Evolutionary conservation across 2,888 invertebrate species (phyloP).

Genomic region (Lasioglossum lativentre): DNA sequence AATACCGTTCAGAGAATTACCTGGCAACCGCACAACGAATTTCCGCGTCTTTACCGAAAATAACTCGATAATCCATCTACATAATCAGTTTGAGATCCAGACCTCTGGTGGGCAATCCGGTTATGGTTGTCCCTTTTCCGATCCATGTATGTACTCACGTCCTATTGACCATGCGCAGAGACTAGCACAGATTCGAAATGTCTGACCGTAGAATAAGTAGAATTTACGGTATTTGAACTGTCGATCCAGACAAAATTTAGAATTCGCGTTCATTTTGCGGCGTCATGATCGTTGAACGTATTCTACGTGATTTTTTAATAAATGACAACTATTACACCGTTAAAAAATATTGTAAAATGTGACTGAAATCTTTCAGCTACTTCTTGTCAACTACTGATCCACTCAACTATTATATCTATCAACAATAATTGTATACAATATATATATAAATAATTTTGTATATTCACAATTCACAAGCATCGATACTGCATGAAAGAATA

Average conservation of each 20-base stretch:
- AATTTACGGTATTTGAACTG: neutral
- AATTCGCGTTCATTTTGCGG: neutral
- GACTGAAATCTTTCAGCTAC: too few relatives aligned
- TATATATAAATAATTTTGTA: too few relatives aligned
- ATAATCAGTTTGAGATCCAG: conserved; percentile 44
- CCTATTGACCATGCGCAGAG: neutral
- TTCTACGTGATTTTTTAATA: neutral
- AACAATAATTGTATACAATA: too few relatives aligned
- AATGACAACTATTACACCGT: too few relatives aligned
- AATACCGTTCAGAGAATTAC: conserved; percentile 34
- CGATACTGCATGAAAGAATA: too few relatives aligned
- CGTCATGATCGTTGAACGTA: neutral
- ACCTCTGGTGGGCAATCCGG: conserved; percentile 11
- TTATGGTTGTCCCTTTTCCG: conserved; percentile 7
- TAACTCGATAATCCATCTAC: conserved; percentile 52
- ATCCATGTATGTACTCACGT: neutral
- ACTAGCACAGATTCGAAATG: neutral
- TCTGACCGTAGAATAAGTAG: neutral
- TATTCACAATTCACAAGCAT: too few relatives aligned
- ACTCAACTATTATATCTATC: too few relatives aligned
- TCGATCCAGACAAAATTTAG: neutral
- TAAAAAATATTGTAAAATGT: too few relatives aligned
- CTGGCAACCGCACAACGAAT: conserved; percentile 38
- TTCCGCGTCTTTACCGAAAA: conserved; percentile 42
- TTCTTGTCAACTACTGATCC: too few relatives aligned